Evolutionary conservation across 1,140 invertebrate species (phyloP).

Genomic region (Drosophila leontia): DNA sequence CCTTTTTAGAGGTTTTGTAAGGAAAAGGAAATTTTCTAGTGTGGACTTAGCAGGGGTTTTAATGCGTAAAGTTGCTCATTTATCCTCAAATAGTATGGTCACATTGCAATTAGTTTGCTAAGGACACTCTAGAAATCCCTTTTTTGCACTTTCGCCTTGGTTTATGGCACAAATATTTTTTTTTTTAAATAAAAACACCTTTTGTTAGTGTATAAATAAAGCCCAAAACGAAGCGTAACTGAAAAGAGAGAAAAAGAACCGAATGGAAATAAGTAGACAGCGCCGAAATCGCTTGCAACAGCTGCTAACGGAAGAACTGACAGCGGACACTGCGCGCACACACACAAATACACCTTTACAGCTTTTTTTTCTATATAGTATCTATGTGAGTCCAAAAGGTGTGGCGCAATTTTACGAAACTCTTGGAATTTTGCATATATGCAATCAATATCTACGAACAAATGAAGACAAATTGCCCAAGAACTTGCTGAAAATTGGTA

Average conservation of each 20-base stretch:
- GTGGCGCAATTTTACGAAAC: slow-evolving; percentile 41
- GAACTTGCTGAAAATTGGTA: slow-evolving; percentile 15
- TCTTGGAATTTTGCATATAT: slow-evolving; percentile 45
- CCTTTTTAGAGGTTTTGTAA: not conserved
- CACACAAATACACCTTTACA: not conserved
- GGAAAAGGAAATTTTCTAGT: not conserved
- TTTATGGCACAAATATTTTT: too few relatives aligned
- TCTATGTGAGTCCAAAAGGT: slow-evolving; percentile 37
- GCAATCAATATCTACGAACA: slow-evolving; percentile 45
- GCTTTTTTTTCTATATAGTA: slow-evolving; percentile 5
- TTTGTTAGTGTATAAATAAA: slow-evolving; percentile 10
- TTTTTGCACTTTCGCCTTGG: too few relatives aligned
- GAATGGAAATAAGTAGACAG: slow-evolving; percentile 31
- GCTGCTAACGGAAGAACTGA: slow-evolving; percentile 60
- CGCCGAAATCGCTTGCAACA: slow-evolving; percentile 51
- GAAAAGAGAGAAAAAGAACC: slow-evolving; percentile 38
- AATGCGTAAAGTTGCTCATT: not conserved
- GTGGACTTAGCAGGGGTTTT: not conserved
- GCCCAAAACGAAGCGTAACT: slow-evolving; percentile 24
- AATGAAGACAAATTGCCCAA: slow-evolving; percentile 49
- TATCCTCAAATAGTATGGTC: too few relatives aligned
- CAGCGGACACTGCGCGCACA: slow-evolving; percentile 25
- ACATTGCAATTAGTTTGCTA: not conserved
- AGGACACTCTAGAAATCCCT: too few relatives aligned
- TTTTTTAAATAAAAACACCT: too few relatives aligned